A percentile compares a stretch with the other conserved stretches of the same genome.
These are phyloP conservation scores for Mungos mungo DNA, from an alignment of 2,113 vertebrate species.

Conservation along the genomic window DNA sequence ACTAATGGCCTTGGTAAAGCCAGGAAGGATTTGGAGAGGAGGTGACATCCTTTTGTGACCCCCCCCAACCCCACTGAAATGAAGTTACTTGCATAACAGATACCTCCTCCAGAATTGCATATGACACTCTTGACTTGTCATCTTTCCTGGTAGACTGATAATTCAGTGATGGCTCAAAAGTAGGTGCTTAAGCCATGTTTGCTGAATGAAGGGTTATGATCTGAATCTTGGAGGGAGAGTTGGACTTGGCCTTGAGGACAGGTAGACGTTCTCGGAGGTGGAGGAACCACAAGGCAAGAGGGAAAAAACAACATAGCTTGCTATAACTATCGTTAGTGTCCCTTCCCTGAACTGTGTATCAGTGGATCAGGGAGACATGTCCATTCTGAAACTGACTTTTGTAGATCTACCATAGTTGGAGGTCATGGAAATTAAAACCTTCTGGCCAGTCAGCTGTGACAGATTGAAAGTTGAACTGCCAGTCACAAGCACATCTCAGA, in stretches of 20 bases:
- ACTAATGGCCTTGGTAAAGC: not conserved
- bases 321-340: not conserved
- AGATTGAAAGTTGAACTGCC: not conserved
- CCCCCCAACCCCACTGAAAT: not conserved
- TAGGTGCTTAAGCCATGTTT: not conserved
- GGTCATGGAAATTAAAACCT: not conserved
- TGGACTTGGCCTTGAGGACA: not conserved
- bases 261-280: not conserved
- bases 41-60: not conserved
- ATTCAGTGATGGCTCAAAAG: not conserved
- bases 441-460: not conserved
- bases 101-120: not conserved
- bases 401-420: not conserved
- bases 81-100: not conserved
- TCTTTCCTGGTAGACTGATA: not conserved
- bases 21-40: not conserved
- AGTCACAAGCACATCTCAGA: not conserved
- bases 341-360: not conserved
- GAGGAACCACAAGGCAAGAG: not conserved
- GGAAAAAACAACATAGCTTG: not conserved
- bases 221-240: not conserved
- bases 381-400: not conserved
- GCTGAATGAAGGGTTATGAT: not conserved
- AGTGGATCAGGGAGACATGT: not conserved
- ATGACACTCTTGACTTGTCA: not conserved